These are phyloP conservation scores for Cataglyphis cursor DNA, from an alignment of 2,888 invertebrate genomes.

Conservation along the genomic window DNA sequence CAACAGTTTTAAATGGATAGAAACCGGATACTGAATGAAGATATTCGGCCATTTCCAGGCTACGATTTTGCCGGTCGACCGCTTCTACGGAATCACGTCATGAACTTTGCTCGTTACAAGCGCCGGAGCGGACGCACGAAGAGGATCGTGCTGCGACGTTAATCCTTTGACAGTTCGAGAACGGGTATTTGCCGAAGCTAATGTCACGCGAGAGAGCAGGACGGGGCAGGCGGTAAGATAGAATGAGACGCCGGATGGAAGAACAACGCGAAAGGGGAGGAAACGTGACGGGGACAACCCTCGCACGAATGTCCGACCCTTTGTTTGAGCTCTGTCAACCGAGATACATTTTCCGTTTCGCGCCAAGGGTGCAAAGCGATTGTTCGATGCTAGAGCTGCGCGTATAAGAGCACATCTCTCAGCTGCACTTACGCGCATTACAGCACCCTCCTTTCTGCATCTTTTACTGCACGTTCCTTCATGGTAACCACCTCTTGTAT, in stretches of 20 bases:
- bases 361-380: conserved; percentile 81
- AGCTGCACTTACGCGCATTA: conserved; percentile 71
- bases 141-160: conserved; percentile 66
- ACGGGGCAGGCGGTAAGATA: conserved; percentile 9
- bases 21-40: conserved; percentile 46
- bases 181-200: conserved; percentile 78
- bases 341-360: conserved; percentile 84
- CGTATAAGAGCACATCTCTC: conserved; percentile 68
- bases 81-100: conserved; percentile 55
- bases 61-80: conserved; percentile 50
- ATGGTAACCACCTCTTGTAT: conserved; percentile 55
- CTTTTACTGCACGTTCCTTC: conserved; percentile 60
- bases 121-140: conserved; percentile 47
- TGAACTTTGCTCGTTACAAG: conserved; percentile 55
- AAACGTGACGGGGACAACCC: conserved; percentile 68
- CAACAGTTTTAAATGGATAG: conserved; percentile 31
- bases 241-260: conserved; percentile 51
- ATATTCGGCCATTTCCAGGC: conserved; percentile 45
- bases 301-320: conserved; percentile 78
- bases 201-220: conserved; percentile 71
- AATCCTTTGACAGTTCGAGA: conserved; percentile 76
- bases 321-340: conserved; percentile 84
- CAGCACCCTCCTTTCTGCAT: conserved; percentile 58
- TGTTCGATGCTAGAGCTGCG: conserved; percentile 75
- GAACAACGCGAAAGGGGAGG: conserved; percentile 39